Percentiles rank a stretch among this genome's conserved stretches.
phyloP scores from a whole-genome alignment of 2,113 vertebrate species.

The Alligator mississippiensis region DNA sequence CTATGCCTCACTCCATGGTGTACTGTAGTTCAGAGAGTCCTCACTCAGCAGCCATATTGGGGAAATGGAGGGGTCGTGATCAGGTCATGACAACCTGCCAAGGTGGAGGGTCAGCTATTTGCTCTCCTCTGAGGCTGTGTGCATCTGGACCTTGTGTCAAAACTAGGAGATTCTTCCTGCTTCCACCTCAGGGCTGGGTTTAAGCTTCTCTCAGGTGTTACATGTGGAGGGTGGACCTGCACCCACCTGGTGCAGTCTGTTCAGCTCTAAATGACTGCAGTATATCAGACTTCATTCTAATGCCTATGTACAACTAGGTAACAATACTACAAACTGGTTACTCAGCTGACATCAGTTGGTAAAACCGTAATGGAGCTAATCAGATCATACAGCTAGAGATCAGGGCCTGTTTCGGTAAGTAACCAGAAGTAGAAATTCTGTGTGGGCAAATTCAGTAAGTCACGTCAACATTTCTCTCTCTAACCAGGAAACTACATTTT shows the following conservation, averaged over 20 bases:
- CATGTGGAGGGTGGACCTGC: too few species aligned
- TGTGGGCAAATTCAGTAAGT: not conserved
- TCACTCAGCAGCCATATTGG: not conserved
- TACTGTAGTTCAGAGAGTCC: not conserved
- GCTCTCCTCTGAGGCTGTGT: not conserved
- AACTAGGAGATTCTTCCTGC: not conserved
- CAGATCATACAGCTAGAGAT: not conserved
- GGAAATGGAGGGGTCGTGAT: too few species aligned
- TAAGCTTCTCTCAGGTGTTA: not conserved
- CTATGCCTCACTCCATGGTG: not conserved
- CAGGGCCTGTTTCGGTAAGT: not conserved
- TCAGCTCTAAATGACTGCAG: too few species aligned
- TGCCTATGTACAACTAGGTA: not conserved
- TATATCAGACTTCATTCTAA: not conserved
- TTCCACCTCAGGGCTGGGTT: not conserved
- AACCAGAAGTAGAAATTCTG: not conserved
- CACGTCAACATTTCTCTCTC: not conserved
- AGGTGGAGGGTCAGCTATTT: not conserved
- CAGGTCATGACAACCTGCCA: not conserved
- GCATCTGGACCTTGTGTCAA: not conserved
- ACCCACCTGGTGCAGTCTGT: too few species aligned
- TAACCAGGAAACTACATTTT: constrained; percentile 32
- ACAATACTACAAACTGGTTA: not conserved
- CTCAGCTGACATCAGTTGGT: not conserved
- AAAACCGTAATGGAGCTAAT: not conserved